These are phyloP conservation scores for Strix occidentalis DNA, from an alignment of 2,797 vertebrate genomes.

Conservation along the genomic window DNA sequence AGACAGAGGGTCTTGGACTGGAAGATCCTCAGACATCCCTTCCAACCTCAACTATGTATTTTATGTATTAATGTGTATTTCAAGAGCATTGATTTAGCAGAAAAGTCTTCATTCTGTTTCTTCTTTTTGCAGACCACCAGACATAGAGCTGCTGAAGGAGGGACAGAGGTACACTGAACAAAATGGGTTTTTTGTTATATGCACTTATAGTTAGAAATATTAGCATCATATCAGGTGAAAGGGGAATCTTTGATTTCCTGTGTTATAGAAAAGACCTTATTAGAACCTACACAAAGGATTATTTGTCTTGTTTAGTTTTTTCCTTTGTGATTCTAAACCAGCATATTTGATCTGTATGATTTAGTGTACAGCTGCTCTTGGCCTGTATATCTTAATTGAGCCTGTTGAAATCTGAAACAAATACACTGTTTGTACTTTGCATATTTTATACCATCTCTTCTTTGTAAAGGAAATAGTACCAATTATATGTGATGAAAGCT, in stretches of 20 bases:
- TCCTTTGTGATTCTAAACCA: conserved; percentile 61
- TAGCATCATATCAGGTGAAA: conserved; percentile 28
- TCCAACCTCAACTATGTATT: background rate
- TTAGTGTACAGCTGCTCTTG: conserved; percentile 88
- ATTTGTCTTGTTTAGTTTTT: conserved; percentile 60
- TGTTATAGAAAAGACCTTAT: conserved; percentile 36
- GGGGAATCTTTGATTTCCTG: conserved; percentile 57
- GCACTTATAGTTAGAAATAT: conserved; percentile 5
- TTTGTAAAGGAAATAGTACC: conserved; percentile 55
- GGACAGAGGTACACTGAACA: conserved; percentile 81
- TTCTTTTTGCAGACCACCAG: conserved; percentile 77
- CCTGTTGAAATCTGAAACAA: conserved; percentile 85
- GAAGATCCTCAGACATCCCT: background rate
- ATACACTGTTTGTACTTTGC: conserved; percentile 67
- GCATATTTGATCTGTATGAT: conserved; percentile 91
- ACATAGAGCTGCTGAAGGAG: conserved; percentile 85
- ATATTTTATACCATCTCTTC: conserved; percentile 42
- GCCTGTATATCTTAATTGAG: conserved; percentile 81
- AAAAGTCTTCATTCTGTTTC: conserved; percentile 27
- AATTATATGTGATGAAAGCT: conserved; percentile 79
- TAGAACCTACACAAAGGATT: conserved; percentile 36
- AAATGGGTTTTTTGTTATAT: background rate
- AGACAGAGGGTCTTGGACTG: background rate
- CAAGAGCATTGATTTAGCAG: background rate
- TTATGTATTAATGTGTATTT: background rate